These are phyloP conservation scores for Hypselothyrea guttata DNA, from an alignment of 2,888 invertebrate genomes.

Conservation along the genomic window DNA sequence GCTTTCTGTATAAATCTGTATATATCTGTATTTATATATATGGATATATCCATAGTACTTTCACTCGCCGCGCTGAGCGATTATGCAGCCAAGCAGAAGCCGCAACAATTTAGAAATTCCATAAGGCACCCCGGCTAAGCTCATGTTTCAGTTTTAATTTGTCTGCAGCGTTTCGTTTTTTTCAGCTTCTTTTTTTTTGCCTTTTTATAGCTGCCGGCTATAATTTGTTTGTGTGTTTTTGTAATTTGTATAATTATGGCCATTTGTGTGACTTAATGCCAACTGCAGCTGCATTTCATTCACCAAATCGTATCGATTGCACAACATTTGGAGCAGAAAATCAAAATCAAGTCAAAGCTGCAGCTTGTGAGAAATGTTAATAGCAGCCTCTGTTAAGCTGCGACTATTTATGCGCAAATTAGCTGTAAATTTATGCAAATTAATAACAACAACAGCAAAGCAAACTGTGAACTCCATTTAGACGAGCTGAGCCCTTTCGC, in stretches of 20 bases:
- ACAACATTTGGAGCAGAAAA: conserved; percentile 68
- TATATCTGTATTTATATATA: too few species aligned
- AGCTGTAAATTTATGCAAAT: conserved; percentile 61
- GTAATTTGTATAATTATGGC: conserved; percentile 56
- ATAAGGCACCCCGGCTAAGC: conserved; percentile 48
- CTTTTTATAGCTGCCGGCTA: neutral
- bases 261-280: conserved; percentile 62
- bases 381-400: conserved; percentile 44
- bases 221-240: conserved; percentile 11
- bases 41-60: too few species aligned
- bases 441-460: conserved; percentile 27
- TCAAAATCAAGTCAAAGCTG: conserved; percentile 6
- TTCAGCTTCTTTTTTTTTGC: conserved; percentile 24
- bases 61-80: conserved; percentile 55
- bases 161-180: conserved; percentile 36
- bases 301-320: conserved; percentile 42
- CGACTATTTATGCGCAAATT: conserved; percentile 36
- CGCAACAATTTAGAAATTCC: conserved; percentile 53
- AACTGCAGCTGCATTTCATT: conserved; percentile 42
- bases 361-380: conserved; percentile 54
- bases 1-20: conserved; percentile 57
- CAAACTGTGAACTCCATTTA: neutral
- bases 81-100: conserved; percentile 67
- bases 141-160: conserved; percentile 56
- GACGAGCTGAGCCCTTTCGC: too few species aligned